phyloP scores from a whole-genome alignment of 2,113 vertebrate species.

The Casuarius casuarius region DNA sequence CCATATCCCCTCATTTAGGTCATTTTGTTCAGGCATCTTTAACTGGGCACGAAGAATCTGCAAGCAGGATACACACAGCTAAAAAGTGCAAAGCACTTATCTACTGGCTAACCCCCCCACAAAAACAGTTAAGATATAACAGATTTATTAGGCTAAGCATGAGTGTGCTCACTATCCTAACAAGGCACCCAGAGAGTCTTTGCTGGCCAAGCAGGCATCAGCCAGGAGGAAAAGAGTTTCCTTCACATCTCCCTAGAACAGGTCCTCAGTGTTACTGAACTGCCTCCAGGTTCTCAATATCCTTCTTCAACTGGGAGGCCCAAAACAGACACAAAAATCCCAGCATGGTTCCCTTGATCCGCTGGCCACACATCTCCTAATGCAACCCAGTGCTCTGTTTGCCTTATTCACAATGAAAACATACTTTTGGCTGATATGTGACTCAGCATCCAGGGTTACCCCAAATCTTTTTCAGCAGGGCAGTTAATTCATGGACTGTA shows the following conservation, averaged over 20 bases:
- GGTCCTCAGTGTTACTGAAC: background rate
- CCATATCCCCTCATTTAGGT: background rate
- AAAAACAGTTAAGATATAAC: background rate
- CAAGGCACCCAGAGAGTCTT: background rate
- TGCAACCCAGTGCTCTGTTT: accelerated
- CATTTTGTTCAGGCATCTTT: background rate
- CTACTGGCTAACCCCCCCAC: background rate
- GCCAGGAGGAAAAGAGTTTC: background rate
- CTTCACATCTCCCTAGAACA: background rate
- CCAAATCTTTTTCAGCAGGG: background rate
- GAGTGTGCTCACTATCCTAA: background rate
- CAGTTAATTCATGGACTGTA: background rate
- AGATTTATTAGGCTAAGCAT: background rate
- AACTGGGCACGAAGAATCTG: background rate
- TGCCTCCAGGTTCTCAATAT: background rate
- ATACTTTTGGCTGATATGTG: accelerated
- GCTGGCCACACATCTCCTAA: background rate
- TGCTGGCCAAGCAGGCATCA: background rate
- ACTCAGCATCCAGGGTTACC: background rate
- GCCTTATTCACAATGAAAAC: background rate
- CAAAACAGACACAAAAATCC: background rate
- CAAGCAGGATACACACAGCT: background rate
- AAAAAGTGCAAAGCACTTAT: background rate
- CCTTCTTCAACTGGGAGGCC: background rate
- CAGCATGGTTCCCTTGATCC: too few species aligned